phyloP scores from a whole-genome alignment of 1,140 invertebrate genomes.

The Pogonomyrmex barbatus region DNA sequence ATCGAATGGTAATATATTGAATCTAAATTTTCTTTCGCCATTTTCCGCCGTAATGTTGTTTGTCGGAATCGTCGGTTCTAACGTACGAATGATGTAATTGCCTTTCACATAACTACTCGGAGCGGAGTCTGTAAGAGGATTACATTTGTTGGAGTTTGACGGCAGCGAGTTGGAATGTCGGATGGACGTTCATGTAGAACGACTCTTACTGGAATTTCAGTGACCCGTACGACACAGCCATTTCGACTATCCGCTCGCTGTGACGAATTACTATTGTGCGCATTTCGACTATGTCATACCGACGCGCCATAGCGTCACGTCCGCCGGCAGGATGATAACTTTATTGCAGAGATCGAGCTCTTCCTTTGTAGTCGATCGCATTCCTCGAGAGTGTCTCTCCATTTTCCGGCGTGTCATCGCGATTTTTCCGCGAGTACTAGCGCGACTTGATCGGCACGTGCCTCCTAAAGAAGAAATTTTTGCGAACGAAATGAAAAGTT shows the following conservation, averaged over 20 bases:
- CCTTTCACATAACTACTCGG: constrained; percentile 27
- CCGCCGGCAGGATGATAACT: constrained; percentile 9
- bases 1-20: neutral
- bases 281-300: constrained; percentile 34
- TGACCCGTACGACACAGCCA: constrained; percentile 23
- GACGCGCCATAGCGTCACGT: neutral
- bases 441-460: neutral
- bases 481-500: neutral
- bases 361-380: constrained; percentile 33
- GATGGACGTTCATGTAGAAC: constrained; percentile 43
- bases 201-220: constrained; percentile 48
- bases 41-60: neutral
- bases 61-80: neutral
- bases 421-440: constrained; percentile 10
- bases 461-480: neutral
- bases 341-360: neutral
- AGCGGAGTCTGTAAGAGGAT: constrained; percentile 57
- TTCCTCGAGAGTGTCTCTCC: constrained; percentile 10
- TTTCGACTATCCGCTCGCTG: constrained; percentile 35
- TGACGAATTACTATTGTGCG: constrained; percentile 57
- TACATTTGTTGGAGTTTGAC: constrained; percentile 56
- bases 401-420: constrained; percentile 16
- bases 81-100: constrained; percentile 31
- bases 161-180: constrained; percentile 36
- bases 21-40: constrained; percentile 8